Base-by-base conservation (phyloP, 2,888 invertebrate genomes). In the Amblyteles armatorius region DNA sequence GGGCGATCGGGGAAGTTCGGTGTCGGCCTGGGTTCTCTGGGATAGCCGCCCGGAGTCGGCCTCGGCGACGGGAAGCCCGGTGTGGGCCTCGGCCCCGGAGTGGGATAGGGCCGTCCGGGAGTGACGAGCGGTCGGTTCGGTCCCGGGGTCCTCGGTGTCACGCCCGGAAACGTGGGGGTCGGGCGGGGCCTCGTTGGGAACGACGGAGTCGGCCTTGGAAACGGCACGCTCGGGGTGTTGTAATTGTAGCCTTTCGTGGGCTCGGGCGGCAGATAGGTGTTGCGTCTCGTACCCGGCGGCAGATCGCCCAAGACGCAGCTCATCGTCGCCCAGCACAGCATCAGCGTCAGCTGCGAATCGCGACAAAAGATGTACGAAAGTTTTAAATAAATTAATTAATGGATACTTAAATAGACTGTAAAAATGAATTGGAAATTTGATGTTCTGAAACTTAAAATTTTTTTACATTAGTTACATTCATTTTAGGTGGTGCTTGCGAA, bases 181-280 rank as follows among this genome's bases (percentile, higher is more conserved):
- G 89, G 91, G 80, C 77, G 89, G 65, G 76, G 86, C 33, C 72
- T 63, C 86, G 87, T 79, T 78, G 92, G 90, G 76, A 87, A 89
- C 55, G 88, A 83, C 80, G 92, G 79, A 74, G 89, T 80, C 83
- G 90, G 89, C 83, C 89, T 89, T 40, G 91, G 94, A 94, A 96
- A 96, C 0, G 96, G 95, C 82, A 95, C 94, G 9, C 93, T 88
- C 2, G 97, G 97, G 63, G 95, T 95, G n/a, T 96, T 95, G 93
- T 97, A 97, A 88, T 95, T 95, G 94, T 97, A 97, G 44, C 94
- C 92, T 81, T 92, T 93, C 88, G 96, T 96, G 91, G 95, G 96
- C 48, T 96, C 95, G 3, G 96, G 96, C 26, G 97, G 97, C 76
- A 97, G 95, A 94, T 97, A 97, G 79, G 96, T 96, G 92, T 97